Evolutionary conservation across 2,888 invertebrate genomes (phyloP).

Genomic region (Apoda limacodes): DNA sequence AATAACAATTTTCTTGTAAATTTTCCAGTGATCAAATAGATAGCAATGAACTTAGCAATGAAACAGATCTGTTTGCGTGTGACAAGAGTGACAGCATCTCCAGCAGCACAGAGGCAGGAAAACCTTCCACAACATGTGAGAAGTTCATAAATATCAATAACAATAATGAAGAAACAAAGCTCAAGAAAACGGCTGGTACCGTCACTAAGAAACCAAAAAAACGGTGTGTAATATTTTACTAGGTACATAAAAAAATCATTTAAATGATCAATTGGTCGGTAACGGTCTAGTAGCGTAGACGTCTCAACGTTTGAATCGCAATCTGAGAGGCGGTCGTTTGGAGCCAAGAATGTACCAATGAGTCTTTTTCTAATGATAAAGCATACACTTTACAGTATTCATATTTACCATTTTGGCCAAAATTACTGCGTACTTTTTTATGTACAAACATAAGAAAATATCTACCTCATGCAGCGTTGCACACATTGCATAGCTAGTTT

Average conservation of each 20-base stretch:
- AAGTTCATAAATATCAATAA: slow-evolving; percentile 54
- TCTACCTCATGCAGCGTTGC: no score
- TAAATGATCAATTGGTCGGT: background rate
- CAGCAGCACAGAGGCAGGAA: slow-evolving; percentile 37
- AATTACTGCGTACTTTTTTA: no score
- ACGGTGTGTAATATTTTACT: no score
- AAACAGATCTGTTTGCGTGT: slow-evolving; percentile 57
- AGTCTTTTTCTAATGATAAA: no score
- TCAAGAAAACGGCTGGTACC: slow-evolving; percentile 28
- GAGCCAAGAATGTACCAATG: no score
- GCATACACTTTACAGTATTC: no score
- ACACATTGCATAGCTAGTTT: no score
- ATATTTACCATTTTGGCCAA: no score
- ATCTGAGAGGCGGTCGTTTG: no score
- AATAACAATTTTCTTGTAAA: no score
- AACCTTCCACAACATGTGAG: slow-evolving; percentile 25
- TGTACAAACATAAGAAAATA: no score
- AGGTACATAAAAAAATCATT: background rate
- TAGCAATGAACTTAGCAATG: slow-evolving; percentile 58
- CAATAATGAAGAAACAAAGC: slow-evolving; percentile 46
- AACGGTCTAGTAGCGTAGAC: background rate
- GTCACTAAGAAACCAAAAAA: slow-evolving; percentile 45
- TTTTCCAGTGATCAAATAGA: slow-evolving; percentile 52
- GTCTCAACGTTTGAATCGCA: no score
- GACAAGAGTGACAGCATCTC: slow-evolving; percentile 51